Base-by-base conservation (phyloP, 2,888 invertebrate species). In the Ditylenchus weischeri region DNA sequence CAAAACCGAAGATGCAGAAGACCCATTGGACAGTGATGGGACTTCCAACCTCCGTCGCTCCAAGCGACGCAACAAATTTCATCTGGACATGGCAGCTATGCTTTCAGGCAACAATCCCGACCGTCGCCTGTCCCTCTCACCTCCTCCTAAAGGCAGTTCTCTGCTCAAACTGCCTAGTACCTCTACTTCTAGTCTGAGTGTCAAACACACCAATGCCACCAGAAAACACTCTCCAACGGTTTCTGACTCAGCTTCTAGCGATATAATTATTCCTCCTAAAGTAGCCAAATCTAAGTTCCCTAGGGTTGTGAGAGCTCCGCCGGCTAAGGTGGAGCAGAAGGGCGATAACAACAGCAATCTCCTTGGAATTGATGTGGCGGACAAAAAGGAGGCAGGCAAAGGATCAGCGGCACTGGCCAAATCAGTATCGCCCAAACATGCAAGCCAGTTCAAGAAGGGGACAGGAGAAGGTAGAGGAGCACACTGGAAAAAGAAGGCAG, bases 51-150 rank as follows among this genome's bases (percentile, higher is more conserved):
- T 67, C 35, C 48, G 67, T 11, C 67, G 67, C 19, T 67, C 67
- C 19, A 67, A 67, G 38, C 66, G 67, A 18, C 49, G 57, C 48
- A 62, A 62, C 67, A 67, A 67, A 66, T 67, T 64, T 19, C 67
- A 67, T 57, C 23, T 67, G 54, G 65, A 67, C 29, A 63, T 67
- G 50, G 67, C 67, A 0, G 49, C 63, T 0, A 48, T 63, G 63
- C 43, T 63, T 29, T 36, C 59, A 11, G 59, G 59, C n/a, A 59
- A 59, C 36, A 59, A 59, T 8, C 59, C 59, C 29, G 59, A 59
- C 43, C 23, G 59, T 7, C 59, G 59, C 11, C 59, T 59, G 23
- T 59, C 59, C 6, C 59, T 35, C 2, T 38, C 59, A 35, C 59
- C 59, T 11, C 19, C 23, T 11, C 36, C 59, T 8, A 38, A 43